Evolutionary conservation across 2,797 vertebrate genomes (phyloP).

Genomic region (Hirundo rustica): DNA sequence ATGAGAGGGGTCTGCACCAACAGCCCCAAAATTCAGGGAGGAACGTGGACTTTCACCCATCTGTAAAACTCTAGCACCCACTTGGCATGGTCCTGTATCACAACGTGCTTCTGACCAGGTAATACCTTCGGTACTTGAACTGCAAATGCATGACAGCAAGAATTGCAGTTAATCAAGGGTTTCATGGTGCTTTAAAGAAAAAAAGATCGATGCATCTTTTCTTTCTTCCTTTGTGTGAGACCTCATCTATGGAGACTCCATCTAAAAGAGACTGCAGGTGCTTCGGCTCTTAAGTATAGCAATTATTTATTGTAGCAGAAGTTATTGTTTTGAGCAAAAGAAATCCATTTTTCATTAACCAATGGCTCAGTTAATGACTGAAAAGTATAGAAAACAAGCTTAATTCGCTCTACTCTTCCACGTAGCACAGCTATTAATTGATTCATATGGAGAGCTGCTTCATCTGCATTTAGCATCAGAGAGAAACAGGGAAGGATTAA

Average conservation of each 20-base stretch:
- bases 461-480: not conserved
- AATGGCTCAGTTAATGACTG: not conserved
- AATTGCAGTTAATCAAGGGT: not conserved
- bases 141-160: not conserved
- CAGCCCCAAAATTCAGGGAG: not conserved
- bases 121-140: not conserved
- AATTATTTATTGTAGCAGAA: slow-evolving; percentile 7
- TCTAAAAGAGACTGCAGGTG: not conserved
- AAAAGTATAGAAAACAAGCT: not conserved
- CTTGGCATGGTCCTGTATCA: not conserved
- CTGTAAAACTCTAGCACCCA: not conserved
- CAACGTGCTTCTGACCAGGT: not conserved
- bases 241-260: not conserved
- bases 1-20: not conserved
- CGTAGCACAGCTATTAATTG: not conserved
- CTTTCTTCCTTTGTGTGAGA: not conserved
- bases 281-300: not conserved
- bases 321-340: not conserved
- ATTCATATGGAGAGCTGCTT: not conserved
- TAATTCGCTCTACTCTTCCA: not conserved
- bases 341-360: slow-evolving; percentile 10
- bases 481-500: not conserved
- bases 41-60: fast-evolving
- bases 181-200: not conserved
- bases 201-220: not conserved